Conservation (phyloP, 2,113 vertebrate species). For the Thunnus maccoyii region DNA sequence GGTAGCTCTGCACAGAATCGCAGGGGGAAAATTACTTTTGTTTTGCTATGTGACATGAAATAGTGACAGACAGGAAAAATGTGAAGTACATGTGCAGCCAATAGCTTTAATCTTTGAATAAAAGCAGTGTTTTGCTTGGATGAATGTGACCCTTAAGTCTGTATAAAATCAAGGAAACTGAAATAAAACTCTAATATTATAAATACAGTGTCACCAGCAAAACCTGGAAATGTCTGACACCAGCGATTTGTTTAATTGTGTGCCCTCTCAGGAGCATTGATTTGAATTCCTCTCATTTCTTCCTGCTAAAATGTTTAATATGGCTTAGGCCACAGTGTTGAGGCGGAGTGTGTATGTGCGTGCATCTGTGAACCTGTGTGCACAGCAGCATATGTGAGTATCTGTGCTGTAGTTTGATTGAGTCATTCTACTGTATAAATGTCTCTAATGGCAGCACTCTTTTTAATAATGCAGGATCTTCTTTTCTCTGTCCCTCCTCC, state of each 20-base stretch:
- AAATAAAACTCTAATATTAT: constrained; percentile 32
- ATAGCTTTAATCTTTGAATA: constrained; percentile 50
- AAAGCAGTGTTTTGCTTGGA: constrained; percentile 63
- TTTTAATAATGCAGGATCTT: constrained; percentile 79
- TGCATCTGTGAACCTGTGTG: background rate
- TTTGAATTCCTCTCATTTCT: constrained; percentile 23
- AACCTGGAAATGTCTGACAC: constrained; percentile 36
- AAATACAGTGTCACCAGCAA: constrained; percentile 19
- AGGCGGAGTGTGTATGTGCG: constrained; percentile 14
- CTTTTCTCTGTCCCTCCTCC: constrained; percentile 47
- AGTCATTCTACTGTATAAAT: constrained; percentile 75
- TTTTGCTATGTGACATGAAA: constrained; percentile 53
- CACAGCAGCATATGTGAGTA: constrained; percentile 4
- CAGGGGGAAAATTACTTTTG: constrained; percentile 50
- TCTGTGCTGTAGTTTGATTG: constrained; percentile 49
- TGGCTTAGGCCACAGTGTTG: background rate
- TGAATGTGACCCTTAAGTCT: constrained; percentile 50
- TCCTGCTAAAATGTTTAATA: constrained; percentile 14
- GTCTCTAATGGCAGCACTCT: constrained; percentile 72
- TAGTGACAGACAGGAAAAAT: constrained; percentile 48
- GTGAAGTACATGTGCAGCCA: constrained; percentile 44
- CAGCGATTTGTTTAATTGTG: background rate
- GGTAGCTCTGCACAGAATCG: constrained; percentile 38
- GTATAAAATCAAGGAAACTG: constrained; percentile 39
- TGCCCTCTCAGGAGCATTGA: constrained; percentile 23